These are phyloP conservation scores for Orchesellides sinensis DNA, from an alignment of 2,888 invertebrate genomes.

Conservation along the genomic window DNA sequence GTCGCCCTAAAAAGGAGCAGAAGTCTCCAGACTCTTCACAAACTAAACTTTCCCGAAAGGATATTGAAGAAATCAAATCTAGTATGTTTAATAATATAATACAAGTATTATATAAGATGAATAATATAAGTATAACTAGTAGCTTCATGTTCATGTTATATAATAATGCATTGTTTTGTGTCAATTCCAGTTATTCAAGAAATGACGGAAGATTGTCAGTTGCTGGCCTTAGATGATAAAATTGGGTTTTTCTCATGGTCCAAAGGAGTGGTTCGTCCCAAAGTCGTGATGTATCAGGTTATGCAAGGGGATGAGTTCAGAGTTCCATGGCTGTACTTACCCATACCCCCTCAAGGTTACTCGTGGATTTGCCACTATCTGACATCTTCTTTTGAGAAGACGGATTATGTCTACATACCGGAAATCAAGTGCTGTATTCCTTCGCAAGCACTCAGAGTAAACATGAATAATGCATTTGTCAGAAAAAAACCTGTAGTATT, in stretches of 20 bases:
- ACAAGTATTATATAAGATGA: not conserved
- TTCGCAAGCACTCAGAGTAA: slow-evolving; percentile 44
- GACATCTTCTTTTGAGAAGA: slow-evolving; percentile 27
- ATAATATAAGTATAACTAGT: no score
- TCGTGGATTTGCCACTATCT: slow-evolving; percentile 64
- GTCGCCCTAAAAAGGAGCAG: no score
- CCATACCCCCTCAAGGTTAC: slow-evolving; percentile 57
- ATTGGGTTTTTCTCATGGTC: slow-evolving; percentile 63
- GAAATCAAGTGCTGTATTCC: slow-evolving; percentile 61
- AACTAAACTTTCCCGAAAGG: slow-evolving; percentile 40
- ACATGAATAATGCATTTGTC: slow-evolving; percentile 49
- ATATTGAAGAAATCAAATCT: slow-evolving; percentile 55
- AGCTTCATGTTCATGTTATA: not conserved
- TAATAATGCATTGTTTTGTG: not conserved
- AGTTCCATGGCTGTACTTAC: slow-evolving; percentile 65
- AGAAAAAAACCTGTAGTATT: slow-evolving; percentile 46
- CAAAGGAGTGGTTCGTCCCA: slow-evolving; percentile 33
- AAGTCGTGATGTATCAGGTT: slow-evolving; percentile 58
- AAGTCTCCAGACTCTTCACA: no score
- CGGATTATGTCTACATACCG: slow-evolving; percentile 55
- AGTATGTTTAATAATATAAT: slow-evolving; percentile 21
- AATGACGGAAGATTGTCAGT: slow-evolving; percentile 61
- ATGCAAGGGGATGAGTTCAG: slow-evolving; percentile 39
- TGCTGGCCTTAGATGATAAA: slow-evolving; percentile 41
- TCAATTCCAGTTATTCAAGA: slow-evolving; percentile 53